phyloP scores from a whole-genome alignment of 1,140 invertebrate species.

The Odontomachus brunneus region DNA sequence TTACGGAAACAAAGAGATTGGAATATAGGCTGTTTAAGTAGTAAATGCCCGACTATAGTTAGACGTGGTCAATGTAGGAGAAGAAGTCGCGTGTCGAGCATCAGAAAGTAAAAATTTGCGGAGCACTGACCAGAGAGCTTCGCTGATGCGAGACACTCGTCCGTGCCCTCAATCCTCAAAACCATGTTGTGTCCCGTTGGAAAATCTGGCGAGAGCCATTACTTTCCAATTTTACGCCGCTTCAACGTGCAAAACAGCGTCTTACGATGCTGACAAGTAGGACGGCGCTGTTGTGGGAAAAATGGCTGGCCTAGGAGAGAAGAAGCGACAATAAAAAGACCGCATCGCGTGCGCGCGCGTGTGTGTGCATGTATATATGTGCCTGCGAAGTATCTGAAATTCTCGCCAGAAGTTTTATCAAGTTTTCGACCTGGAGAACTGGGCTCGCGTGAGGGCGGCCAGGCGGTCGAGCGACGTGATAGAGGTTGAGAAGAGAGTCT shows the following conservation, averaged over 20 bases:
- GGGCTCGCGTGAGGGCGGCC: neutral
- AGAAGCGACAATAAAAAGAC: conserved; percentile 65
- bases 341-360: neutral
- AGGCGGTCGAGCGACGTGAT: neutral
- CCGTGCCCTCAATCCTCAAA: conserved; percentile 1
- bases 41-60: too few relatives aligned
- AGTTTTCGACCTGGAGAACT: conserved; percentile 53
- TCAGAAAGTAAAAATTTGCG: too few relatives aligned
- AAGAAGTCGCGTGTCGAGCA: too few relatives aligned
- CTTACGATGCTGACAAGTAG: conserved; percentile 48
- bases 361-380: too few relatives aligned
- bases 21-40: too few relatives aligned
- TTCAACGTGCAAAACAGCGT: conserved; percentile 58
- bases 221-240: conserved; percentile 49
- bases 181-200: neutral
- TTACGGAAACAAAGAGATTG: neutral
- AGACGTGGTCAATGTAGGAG: too few relatives aligned
- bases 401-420: conserved; percentile 66
- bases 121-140: neutral
- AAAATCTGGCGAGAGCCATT: conserved; percentile 23
- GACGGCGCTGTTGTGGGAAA: conserved; percentile 19
- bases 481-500: conserved; percentile 25
- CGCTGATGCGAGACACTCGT: neutral
- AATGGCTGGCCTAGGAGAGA: conserved; percentile 28
- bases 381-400: conserved; percentile 43